Evolutionary conservation across 1,140 invertebrate species (phyloP).

Genomic region (Zaprionus africanus): DNA sequence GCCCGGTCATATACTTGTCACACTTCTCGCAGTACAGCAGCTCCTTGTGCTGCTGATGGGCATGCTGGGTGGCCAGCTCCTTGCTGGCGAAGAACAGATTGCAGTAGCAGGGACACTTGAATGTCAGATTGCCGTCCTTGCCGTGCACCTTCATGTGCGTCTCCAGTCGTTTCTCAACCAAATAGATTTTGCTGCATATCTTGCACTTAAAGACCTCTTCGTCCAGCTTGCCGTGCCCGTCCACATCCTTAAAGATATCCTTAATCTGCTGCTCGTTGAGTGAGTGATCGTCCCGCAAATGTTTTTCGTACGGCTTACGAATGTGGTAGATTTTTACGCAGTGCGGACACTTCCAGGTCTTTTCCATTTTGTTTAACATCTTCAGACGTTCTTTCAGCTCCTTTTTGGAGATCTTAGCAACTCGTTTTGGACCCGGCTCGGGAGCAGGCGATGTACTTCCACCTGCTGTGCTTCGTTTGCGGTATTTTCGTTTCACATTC

Average conservation of each 20-base stretch:
- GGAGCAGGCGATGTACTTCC: conserved; percentile 26
- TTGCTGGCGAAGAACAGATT: conserved; percentile 80
- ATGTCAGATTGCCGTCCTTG: conserved; percentile 67
- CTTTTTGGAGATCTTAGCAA: conserved; percentile 69
- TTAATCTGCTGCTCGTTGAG: conserved; percentile 64
- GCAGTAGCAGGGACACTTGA: conserved; percentile 84
- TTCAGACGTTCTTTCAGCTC: conserved; percentile 76
- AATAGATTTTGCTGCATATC: conserved; percentile 78
- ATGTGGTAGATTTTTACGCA: conserved; percentile 82
- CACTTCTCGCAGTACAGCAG: conserved; percentile 84
- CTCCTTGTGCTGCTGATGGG: conserved; percentile 76
- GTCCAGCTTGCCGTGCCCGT: conserved; percentile 61
- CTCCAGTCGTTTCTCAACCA: conserved; percentile 78
- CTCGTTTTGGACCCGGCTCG: conserved; percentile 54
- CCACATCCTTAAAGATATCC: conserved; percentile 72
- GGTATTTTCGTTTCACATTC: conserved; percentile 65
- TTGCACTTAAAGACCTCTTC: conserved; percentile 78
- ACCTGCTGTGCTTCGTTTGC: conserved; percentile 41
- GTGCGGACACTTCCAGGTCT: conserved; percentile 76
- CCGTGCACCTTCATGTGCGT: conserved; percentile 77
- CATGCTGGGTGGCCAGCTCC: conserved; percentile 78
- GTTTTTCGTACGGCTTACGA: conserved; percentile 79
- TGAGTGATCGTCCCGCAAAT: conserved; percentile 77
- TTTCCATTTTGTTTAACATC: conserved; percentile 76
- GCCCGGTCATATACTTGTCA: conserved; percentile 83